Evolutionary conservation across 2,113 vertebrate species (phyloP), one percentile per base, ranked within the genome.

Genomic region (Rhinolophus sinicus): DNA sequence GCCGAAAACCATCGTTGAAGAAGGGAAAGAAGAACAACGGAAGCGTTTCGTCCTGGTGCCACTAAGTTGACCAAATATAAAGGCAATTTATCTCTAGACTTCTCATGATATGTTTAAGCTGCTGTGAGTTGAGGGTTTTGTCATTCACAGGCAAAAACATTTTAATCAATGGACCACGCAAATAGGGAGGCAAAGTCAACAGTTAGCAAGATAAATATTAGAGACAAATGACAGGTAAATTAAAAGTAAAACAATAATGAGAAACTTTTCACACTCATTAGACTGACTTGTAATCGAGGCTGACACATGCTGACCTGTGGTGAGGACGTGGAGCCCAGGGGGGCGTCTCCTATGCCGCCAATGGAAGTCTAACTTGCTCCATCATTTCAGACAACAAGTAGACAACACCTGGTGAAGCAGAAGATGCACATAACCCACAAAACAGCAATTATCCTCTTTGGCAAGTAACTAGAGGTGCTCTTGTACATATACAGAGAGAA

Each of bases 311-410:
- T 83, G 87, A 21, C 54, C 35, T 10, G 10, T 28, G 75, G 54
- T 4, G 67, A 95, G 38, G 7, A 14, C 12, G 5, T 15, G 35
- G 65, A 40, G 65, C 18, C 28, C 0, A 7, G 22, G 5, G 16
- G 2, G 30, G 11, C 6, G n/a, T 52, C 22, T 44, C 30, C 12
- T 6, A 1, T 1, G 3, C 0, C 0, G 22, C 22, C 6, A 3
- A 3, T 2, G 40, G n/a, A 60, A 28, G 15, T 26, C 8, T 62
- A 21, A 21, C 28, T 44, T 44, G 11, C 13, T 38, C 26, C 8
- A 33, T 35, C 24, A 24, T n/a, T 30, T 77, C 6, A 0, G 33
- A 35, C 28, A 78, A 56, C 24, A 14, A 69, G 24, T 2, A 19
- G 58, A 19, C 19, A 67, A 22, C 14, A 30, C 8, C 50, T 22